Percentiles rank a stretch among this genome's conserved stretches.
Evolutionary conservation across 53 echinoderm and acorn worm genomes (phyloP).

Genomic region (Apostichopus leukothele): DNA sequence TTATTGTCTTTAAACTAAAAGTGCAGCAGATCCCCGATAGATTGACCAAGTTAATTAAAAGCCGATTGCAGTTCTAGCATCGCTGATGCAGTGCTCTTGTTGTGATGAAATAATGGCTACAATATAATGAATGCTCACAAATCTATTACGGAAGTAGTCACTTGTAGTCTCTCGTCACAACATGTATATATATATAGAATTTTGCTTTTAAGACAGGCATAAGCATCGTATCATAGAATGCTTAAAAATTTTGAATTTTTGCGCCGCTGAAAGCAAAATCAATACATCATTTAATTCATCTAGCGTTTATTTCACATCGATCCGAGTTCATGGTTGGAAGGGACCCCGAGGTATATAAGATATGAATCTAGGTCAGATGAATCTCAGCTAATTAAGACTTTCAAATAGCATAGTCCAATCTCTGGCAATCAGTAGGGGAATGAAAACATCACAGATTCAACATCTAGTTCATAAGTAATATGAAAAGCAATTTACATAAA

Average conservation of each 20-base stretch:
- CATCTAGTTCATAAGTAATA: neutral
- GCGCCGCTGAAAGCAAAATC: neutral
- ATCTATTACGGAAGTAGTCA: neutral
- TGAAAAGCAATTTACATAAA: neutral
- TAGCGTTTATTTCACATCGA: neutral
- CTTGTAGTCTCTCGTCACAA: neutral
- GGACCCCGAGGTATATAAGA: constrained; percentile 19
- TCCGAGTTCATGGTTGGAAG: neutral
- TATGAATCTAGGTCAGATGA: constrained; percentile 19
- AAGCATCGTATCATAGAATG: neutral
- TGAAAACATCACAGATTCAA: neutral
- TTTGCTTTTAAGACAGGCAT: neutral
- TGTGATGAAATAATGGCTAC: no score
- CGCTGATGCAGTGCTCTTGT: no score
- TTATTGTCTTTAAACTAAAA: no score
- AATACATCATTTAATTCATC: neutral
- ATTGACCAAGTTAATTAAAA: neutral
- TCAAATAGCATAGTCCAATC: neutral
- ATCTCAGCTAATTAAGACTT: constrained; percentile 4
- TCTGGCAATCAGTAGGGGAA: neutral
- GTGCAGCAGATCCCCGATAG: no score
- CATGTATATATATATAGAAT: neutral
- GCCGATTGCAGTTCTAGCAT: neutral
- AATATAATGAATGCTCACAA: no score
- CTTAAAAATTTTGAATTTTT: neutral